These are phyloP conservation scores for Parnassius apollo DNA, from an alignment of 2,888 invertebrate genomes.

Conservation along the genomic window DNA sequence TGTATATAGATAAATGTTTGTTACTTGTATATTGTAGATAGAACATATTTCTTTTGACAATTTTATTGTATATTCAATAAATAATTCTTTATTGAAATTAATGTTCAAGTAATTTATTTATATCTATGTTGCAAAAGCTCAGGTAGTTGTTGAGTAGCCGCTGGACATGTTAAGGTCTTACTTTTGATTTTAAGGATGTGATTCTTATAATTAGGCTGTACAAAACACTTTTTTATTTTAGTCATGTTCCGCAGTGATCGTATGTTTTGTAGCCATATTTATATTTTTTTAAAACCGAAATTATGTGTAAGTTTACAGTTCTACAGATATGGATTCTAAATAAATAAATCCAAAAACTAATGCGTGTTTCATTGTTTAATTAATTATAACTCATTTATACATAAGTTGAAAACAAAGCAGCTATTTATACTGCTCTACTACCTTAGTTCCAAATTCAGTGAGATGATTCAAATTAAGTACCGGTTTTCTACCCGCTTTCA, in stretches of 20 bases:
- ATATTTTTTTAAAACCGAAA: conserved; percentile 73
- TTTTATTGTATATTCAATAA: conserved; percentile 69
- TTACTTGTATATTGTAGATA: conserved; percentile 81
- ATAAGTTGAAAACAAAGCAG: too few relatives aligned
- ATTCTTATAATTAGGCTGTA: conserved; percentile 59
- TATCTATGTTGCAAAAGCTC: conserved; percentile 64
- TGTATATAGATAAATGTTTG: conserved; percentile 81
- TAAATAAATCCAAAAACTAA: conserved; percentile 72
- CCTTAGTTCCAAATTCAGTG: too few relatives aligned
- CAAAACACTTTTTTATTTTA: conserved; percentile 54
- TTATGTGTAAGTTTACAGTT: conserved; percentile 76
- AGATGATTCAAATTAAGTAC: too few relatives aligned
- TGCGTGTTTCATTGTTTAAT: conserved; percentile 37
- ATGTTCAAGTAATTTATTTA: conserved; percentile 70
- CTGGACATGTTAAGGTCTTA: conserved; percentile 39
- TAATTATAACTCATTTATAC: too few relatives aligned
- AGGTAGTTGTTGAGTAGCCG: conserved; percentile 57
- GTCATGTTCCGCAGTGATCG: conserved; percentile 58
- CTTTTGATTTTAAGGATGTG: conserved; percentile 44
- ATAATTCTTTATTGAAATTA: conserved; percentile 65
- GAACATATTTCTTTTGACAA: conserved; percentile 76
- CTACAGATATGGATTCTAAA: conserved; percentile 78
- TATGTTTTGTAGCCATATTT: conserved; percentile 76
- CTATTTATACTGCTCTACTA: too few relatives aligned
- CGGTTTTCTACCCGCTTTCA: too few relatives aligned